A percentile compares a stretch with the other conserved stretches of the same genome.
phyloP scores from a whole-genome alignment of 2,888 invertebrate species.

The Gnatocerus cornutus region DNA sequence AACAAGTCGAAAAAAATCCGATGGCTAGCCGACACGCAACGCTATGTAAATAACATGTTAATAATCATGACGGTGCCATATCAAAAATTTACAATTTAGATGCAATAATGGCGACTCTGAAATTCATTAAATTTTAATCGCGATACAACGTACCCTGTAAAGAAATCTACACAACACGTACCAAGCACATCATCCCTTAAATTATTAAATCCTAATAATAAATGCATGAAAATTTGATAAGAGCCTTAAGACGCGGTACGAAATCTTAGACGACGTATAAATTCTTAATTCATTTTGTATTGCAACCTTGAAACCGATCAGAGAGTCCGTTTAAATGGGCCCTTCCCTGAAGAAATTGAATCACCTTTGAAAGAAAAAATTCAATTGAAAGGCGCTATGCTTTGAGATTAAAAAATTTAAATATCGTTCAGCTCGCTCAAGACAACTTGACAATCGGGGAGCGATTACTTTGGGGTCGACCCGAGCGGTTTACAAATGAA shows the following conservation, averaged over 20 bases:
- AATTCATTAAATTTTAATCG: conserved; percentile 30
- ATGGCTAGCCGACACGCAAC: conserved; percentile 43
- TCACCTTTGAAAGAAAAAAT: conserved; percentile 8
- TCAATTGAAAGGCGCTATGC: conserved; percentile 1
- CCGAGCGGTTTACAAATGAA: conserved; percentile 10
- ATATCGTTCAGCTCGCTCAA: background rate
- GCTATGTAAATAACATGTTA: conserved; percentile 50
- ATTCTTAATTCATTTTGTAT: conserved; percentile 20
- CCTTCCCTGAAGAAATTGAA: conserved; percentile 1
- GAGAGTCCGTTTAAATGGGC: conserved; percentile 1
- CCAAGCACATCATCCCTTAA: conserved; percentile 19
- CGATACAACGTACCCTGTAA: conserved; percentile 2
- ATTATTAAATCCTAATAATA: conserved; percentile 41
- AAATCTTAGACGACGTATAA: conserved; percentile 13
- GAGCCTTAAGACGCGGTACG: conserved; percentile 17
- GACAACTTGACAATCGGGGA: conserved; percentile 2
- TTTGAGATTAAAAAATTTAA: conserved; percentile 15
- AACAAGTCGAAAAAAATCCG: conserved; percentile 53
- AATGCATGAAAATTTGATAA: conserved; percentile 42
- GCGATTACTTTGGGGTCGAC: conserved; percentile 2
- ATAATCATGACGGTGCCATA: conserved; percentile 43
- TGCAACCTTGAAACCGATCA: conserved; percentile 6
- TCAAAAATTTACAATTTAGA: conserved; percentile 52
- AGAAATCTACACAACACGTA: conserved; percentile 23
- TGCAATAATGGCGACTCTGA: conserved; percentile 34